Percentiles rank a stretch among this genome's conserved stretches.
These are phyloP conservation scores for crab-eating macaque (Macaca fascicularis) DNA, from an alignment of 2,113 vertebrate species.

Conservation along the genomic window T2T-MFA8v1.1 NC_088378.1:79673001-79673500, in stretches of 20 bases:
- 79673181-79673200: neutral
- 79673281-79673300: neutral
- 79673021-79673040: constrained; percentile 63
- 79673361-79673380: neutral
- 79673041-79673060: constrained; percentile 39
- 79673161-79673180: constrained; percentile 22
- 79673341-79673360: neutral
- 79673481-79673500: neutral
- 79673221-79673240: neutral
- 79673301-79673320: neutral
- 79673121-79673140: constrained; percentile 24
- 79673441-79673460: neutral
- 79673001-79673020: constrained; percentile 59
- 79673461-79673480: neutral
- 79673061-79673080: neutral
- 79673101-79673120: constrained; percentile 36
- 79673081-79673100: constrained; percentile 12
- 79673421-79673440: neutral
- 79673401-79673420: neutral
- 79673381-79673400: neutral
- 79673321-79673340: neutral
- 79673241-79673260: neutral
- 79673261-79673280: neutral
- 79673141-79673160: constrained; percentile 63
- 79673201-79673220: neutral